Percentiles rank a stretch among this genome's conserved stretches.
phyloP scores from a whole-genome alignment of 2,888 invertebrate species.

The Trissolcus japonicus region DNA sequence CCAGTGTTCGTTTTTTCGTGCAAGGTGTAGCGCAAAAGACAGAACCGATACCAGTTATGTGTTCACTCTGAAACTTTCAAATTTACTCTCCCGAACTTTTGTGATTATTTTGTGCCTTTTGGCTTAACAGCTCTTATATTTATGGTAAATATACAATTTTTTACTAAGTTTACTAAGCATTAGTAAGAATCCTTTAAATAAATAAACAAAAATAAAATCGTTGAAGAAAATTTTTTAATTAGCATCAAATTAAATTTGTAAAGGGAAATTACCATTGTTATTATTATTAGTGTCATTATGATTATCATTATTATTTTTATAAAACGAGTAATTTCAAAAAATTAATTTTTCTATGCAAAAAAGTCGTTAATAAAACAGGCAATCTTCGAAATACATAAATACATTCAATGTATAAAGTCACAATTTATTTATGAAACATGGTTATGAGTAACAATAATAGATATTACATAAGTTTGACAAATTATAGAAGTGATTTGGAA shows the following conservation, averaged over 20 bases:
- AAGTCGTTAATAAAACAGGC: too few relatives aligned
- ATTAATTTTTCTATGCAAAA: too few relatives aligned
- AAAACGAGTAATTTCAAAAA: too few relatives aligned
- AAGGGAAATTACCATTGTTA: too few relatives aligned
- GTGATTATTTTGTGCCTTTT: conserved; percentile 15
- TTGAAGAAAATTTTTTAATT: too few relatives aligned
- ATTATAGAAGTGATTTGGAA: background rate
- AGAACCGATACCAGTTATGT: conserved; percentile 21
- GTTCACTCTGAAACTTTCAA: conserved; percentile 2
- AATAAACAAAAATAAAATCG: too few relatives aligned
- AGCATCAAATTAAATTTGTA: too few relatives aligned
- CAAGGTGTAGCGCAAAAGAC: conserved; percentile 32
- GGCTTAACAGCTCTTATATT: background rate
- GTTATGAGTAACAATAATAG: background rate
- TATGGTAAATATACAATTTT: conserved; percentile 15
- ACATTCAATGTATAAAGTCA: too few relatives aligned
- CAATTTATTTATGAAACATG: background rate
- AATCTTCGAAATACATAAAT: too few relatives aligned
- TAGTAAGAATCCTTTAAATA: too few relatives aligned
- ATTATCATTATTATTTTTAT: too few relatives aligned
- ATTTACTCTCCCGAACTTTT: background rate
- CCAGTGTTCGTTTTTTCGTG: conserved; percentile 21
- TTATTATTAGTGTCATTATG: too few relatives aligned
- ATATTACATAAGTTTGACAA: background rate
- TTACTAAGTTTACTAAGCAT: background rate